Base-by-base conservation (phyloP, 2,797 vertebrate genomes). In the Typhlichthys eigenmanni region DNA sequence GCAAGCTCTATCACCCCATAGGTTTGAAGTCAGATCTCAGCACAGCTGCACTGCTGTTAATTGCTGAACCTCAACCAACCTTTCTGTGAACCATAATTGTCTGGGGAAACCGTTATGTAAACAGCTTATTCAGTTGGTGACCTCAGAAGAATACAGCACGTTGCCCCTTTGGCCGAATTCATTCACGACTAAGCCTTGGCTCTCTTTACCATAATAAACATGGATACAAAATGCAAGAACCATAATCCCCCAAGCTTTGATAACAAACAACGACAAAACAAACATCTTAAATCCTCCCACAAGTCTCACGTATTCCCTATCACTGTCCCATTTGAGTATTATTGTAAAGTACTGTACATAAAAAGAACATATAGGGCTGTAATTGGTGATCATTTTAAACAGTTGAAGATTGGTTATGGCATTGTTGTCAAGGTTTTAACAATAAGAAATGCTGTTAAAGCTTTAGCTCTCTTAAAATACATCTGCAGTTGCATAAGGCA, bases 301-400 rank as follows among this genome's bases (percentile, higher is more conserved):
- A 85, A 85, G 73, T 79, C 78, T 63, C 62, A 56, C 58, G 14
- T 60, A 62, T 63, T 63, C 49, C 0, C 63, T 75, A 70, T 71
- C 69, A 62, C 76, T 85, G 85, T 87, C 87, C 87, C 75, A 85
- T 54, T 90, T 87, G 71, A 62, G 34, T 38, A 5, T 8, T 38
- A 38, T 81, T 75, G 47, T 62, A 17, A 55, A 9, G 16, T 51
- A 60, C 74, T 78, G 69, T 55, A 58, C 75, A 24, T 24, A 24
- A 70, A 78, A 74, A 58, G 34, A 46, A 54, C 62, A 68, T 68
- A 68, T 72, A 67, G 48, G 67, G 53, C 58, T 55, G 60, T 38
- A 51, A 69, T 14, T 5, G 34, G 34, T 34, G 34, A 34, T 38
- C 34, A 55, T 9, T 32, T 60, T 73, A 61, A 70, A 64, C 66